A percentile compares a stretch with the other conserved stretches of the same genome.
Evolutionary conservation across 2,888 invertebrate genomes (phyloP).

Genomic region (Drosophila hamatofila): DNA sequence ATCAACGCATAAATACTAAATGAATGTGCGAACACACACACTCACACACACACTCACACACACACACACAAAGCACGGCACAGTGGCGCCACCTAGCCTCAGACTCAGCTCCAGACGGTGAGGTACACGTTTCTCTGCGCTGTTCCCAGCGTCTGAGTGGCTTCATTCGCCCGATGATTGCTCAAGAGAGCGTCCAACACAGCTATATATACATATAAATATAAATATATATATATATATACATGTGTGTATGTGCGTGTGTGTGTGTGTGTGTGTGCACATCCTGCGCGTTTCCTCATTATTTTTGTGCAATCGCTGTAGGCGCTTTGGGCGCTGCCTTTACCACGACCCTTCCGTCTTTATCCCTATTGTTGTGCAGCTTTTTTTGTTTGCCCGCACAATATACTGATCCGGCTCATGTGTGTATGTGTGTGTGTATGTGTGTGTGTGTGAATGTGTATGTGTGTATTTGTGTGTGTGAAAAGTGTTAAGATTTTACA

Average conservation of each 20-base stretch:
- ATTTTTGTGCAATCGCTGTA: constrained; percentile 80
- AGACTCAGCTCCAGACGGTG: constrained; percentile 34
- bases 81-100: constrained; percentile 44
- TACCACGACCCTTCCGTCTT: constrained; percentile 39
- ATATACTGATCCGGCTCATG: constrained; percentile 52
- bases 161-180: constrained; percentile 76
- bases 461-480: constrained; percentile 29
- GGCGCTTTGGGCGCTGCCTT: constrained; percentile 62
- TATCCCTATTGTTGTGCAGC: constrained; percentile 52
- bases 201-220: neutral
- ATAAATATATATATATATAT: neutral
- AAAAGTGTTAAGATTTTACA: constrained; percentile 77
- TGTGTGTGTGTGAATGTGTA: constrained; percentile 27
- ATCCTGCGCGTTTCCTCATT: constrained; percentile 77
- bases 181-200: constrained; percentile 63
- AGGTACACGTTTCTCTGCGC: constrained; percentile 25
- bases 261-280: constrained; percentile 37
- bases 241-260: neutral
- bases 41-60: neutral
- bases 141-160: constrained; percentile 71
- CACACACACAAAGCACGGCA: constrained; percentile 12
- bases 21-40: constrained; percentile 53
- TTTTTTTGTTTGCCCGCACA: constrained; percentile 64
- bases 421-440: constrained; percentile 7
- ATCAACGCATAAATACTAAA: constrained; percentile 78